Base-by-base conservation (phyloP, 2,113 vertebrate species). In the Colius striatus region DNA sequence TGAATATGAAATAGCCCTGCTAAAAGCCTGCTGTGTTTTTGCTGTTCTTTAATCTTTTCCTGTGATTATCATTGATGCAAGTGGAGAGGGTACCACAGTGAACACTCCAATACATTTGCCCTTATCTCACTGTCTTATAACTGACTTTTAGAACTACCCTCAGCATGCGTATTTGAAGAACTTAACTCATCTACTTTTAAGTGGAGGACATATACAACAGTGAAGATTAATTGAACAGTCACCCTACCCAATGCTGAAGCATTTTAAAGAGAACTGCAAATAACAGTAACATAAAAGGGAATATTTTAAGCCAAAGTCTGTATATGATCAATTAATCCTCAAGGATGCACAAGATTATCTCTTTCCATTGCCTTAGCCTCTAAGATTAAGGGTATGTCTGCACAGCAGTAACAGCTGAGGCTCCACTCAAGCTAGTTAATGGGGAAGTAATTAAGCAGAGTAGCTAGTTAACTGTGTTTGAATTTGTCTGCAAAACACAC, bases 11-110 rank as follows among this genome's bases (percentile, higher is more conserved):
- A 76, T 68, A 58, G 29, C 93, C 81, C 87, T 95, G 77, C 87
- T 78, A 95, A 93, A 93, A 93, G 62, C 84, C 89, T 90, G 73
- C 89, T 94, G 75, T 87, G 83, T 57, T 95, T 95, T 89, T 92
- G 65, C 91, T 92, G 32, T 93, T 92, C 83, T 92, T 77, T 78
- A 67, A 77, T 77, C 19, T 18, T 29, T 51, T 77, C 82, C 57
- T 70, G 66, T 72, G 62, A 34, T 53, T 80, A 66, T 66, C 83
- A 71, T 76, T 85, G 71, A 50, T 93, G 55, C 34, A 65, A 94
- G 41, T 68, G 61, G 50, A 94, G 61, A 82, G n/a, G 30, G 54
- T 84, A 76, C 71, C 43, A 60, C n/a, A 82, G 75, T 68, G 48
- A 93, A 63, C 48, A 36, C 80, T 90, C 72, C 65, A 29, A 14